Conservation (phyloP, 2,113 vertebrate genomes). For the Scomber scombrus region DNA sequence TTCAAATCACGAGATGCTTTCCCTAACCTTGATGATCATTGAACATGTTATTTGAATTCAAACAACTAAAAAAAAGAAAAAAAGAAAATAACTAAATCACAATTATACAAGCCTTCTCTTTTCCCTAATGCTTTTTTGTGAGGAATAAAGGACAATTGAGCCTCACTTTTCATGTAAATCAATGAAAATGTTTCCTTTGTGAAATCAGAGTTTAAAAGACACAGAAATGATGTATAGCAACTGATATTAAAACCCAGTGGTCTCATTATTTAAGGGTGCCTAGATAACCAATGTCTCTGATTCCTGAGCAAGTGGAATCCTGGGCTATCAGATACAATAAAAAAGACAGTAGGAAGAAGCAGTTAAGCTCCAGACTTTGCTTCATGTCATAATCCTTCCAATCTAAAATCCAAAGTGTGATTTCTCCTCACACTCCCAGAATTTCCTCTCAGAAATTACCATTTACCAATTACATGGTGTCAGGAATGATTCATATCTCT, state of each 20-base stretch:
- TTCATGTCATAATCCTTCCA: slow-evolving; percentile 78
- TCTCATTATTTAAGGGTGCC: slow-evolving; percentile 67
- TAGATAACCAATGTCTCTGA: slow-evolving; percentile 67
- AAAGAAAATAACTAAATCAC: background rate
- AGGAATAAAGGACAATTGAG: background rate
- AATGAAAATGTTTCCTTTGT: slow-evolving; percentile 59
- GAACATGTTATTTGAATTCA: slow-evolving; percentile 13
- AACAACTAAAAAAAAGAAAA: background rate
- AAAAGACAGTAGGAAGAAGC: slow-evolving; percentile 66
- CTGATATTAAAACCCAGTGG: slow-evolving; percentile 65
- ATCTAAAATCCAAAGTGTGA: slow-evolving; percentile 72
- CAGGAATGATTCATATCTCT: slow-evolving; percentile 81
- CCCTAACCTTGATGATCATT: slow-evolving; percentile 25
- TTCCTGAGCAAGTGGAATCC: slow-evolving; percentile 61
- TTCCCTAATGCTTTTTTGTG: slow-evolving; percentile 9
- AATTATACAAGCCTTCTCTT: background rate
- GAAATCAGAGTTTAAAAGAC: slow-evolving; percentile 59
- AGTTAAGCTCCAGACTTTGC: slow-evolving; percentile 68
- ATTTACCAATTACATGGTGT: slow-evolving; percentile 83
- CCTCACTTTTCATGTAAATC: slow-evolving; percentile 24
- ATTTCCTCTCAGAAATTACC: slow-evolving; percentile 81
- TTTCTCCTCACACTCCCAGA: slow-evolving; percentile 66
- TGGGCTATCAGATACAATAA: slow-evolving; percentile 66
- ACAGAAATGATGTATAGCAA: slow-evolving; percentile 48
- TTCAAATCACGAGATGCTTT: slow-evolving; percentile 37